Conservation (phyloP, 2,113 vertebrate genomes). For the Microtus ochrogaster region DNA sequence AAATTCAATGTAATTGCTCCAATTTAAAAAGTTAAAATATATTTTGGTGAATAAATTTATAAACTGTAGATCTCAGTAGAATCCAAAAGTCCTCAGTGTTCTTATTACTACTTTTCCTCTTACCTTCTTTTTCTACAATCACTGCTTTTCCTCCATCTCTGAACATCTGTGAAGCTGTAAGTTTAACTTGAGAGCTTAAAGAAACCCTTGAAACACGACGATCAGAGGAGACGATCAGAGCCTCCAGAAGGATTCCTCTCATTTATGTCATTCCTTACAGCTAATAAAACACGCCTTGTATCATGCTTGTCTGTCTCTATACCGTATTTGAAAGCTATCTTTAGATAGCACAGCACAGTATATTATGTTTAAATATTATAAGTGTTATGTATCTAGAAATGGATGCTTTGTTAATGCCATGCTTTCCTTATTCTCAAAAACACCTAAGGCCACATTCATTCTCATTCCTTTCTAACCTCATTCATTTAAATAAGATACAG, state of each 20-base stretch:
- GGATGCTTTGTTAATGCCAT: constrained; percentile 12
- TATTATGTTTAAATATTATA: neutral
- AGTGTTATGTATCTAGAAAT: neutral
- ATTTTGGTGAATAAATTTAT: neutral
- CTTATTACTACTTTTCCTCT: neutral
- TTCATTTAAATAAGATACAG: constrained; percentile 71
- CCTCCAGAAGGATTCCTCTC: neutral
- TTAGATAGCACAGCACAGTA: neutral
- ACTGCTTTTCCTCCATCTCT: too few species aligned
- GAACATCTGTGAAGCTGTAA: neutral
- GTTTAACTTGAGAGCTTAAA: neutral
- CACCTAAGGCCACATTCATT: neutral
- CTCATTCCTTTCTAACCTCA: constrained; percentile 56
- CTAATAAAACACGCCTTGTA: neutral
- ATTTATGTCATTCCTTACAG: neutral
- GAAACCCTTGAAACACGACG: neutral
- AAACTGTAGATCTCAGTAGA: neutral
- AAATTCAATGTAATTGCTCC: neutral
- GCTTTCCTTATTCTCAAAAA: neutral
- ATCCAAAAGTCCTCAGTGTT: neutral
- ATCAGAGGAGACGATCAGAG: neutral
- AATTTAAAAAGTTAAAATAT: neutral
- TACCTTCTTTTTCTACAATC: too few species aligned
- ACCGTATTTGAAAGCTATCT: neutral
- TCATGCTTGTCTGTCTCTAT: neutral